Conservation (phyloP, 2,797 vertebrate species). For the Buphagus erythrorhynchus region DNA sequence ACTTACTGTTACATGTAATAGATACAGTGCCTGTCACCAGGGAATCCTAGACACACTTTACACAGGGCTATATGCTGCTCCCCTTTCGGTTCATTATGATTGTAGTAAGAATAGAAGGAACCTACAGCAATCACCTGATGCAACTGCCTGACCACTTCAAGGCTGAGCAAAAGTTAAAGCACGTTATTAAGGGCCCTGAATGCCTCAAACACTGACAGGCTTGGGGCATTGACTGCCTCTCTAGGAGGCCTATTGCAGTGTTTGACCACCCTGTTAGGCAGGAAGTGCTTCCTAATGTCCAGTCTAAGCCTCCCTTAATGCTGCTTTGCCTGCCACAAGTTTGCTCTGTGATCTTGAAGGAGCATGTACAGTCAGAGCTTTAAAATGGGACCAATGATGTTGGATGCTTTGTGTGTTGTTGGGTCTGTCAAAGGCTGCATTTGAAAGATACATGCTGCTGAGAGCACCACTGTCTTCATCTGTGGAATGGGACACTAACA, state of each 20-base stretch:
- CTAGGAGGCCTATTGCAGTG: background rate
- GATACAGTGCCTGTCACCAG: background rate
- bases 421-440: background rate
- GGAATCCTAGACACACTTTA: background rate
- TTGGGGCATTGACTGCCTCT: background rate
- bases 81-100: background rate
- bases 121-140: background rate
- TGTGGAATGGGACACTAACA: background rate
- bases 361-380: background rate
- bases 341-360: background rate
- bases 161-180: background rate
- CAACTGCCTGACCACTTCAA: background rate
- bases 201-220: background rate
- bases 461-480: background rate
- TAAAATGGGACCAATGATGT: background rate
- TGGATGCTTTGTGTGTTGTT: background rate
- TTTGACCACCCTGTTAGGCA: background rate
- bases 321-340: background rate
- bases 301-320: background rate
- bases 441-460: background rate
- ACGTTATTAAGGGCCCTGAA: background rate
- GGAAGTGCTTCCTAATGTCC: background rate
- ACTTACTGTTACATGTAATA: background rate
- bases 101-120: background rate
- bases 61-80: background rate